Evolutionary conservation across 2,797 vertebrate species (phyloP).

Genomic region (Halcyon badia): DNA sequence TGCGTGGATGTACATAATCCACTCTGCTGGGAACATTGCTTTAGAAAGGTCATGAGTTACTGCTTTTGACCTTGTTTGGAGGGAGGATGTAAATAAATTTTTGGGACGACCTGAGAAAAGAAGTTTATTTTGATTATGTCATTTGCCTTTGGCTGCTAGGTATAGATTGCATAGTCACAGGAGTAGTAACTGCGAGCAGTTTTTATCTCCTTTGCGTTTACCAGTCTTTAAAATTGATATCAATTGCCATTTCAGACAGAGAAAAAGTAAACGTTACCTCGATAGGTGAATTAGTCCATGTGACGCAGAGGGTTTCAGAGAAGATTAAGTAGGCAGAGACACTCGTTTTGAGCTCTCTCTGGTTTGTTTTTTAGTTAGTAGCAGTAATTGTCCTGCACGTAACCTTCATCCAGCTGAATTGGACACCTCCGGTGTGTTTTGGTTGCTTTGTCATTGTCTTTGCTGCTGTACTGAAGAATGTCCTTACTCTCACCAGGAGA

Average conservation of each 20-base stretch:
- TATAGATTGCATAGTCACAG: background rate
- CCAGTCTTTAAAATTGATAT: background rate
- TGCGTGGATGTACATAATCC: background rate
- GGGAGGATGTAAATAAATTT: background rate
- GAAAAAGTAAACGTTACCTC: constrained; percentile 36
- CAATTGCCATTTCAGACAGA: background rate
- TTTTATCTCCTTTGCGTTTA: background rate
- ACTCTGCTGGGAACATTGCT: constrained; percentile 18
- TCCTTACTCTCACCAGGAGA: constrained; percentile 82
- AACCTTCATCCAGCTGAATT: constrained; percentile 37
- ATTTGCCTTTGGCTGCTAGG: background rate
- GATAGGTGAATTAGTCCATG: constrained; percentile 73
- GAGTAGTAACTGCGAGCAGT: background rate
- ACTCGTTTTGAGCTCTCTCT: constrained; percentile 77
- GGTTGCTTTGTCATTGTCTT: constrained; percentile 13
- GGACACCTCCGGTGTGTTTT: constrained; percentile 41
- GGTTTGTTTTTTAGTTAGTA: constrained; percentile 61
- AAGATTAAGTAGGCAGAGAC: constrained; percentile 87
- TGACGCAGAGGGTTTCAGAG: constrained; percentile 81
- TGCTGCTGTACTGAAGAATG: constrained; percentile 75
- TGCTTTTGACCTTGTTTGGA: constrained; percentile 42
- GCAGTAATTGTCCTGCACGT: constrained; percentile 72
- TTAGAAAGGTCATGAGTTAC: constrained; percentile 18
- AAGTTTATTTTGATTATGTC: background rate
- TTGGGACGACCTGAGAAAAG: background rate